These are phyloP conservation scores for Ranitomeya variabilis DNA, from an alignment of 2,113 vertebrate species.

Conservation along the genomic window DNA sequence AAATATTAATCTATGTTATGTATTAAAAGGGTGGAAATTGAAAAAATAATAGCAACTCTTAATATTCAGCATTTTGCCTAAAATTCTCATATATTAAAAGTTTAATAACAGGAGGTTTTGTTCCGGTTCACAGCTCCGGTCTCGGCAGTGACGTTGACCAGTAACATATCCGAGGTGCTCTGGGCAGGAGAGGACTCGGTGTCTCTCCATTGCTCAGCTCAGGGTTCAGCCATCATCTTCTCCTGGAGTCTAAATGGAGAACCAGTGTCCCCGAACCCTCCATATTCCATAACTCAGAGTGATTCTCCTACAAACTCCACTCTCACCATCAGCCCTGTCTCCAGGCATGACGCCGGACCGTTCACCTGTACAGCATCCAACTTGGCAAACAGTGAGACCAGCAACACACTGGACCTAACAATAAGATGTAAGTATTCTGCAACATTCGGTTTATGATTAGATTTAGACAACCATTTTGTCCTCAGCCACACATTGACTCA, in stretches of 20 bases:
- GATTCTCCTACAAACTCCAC: slow-evolving; percentile 19
- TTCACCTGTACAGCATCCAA: slow-evolving; percentile 22
- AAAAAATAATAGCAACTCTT: too few relatives aligned
- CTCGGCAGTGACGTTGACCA: slow-evolving; percentile 6
- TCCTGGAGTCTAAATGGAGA: slow-evolving; percentile 27
- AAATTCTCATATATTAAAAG: not conserved
- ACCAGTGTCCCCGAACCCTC: not conserved
- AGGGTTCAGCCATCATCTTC: slow-evolving; percentile 2
- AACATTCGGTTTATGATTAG: not conserved
- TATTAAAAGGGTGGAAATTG: too few relatives aligned
- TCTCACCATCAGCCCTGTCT: slow-evolving; percentile 27
- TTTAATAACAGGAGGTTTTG: not conserved
- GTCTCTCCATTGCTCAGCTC: not conserved
- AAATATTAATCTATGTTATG: too few relatives aligned
- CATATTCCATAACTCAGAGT: not conserved
- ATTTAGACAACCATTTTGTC: too few relatives aligned
- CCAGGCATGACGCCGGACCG: not conserved
- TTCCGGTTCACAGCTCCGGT: slow-evolving; percentile 22
- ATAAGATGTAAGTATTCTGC: slow-evolving; percentile 22
- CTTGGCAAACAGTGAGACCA: not conserved
- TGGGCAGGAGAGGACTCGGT: slow-evolving; percentile 18
- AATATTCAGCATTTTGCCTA: too few relatives aligned
- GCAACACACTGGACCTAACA: not conserved
- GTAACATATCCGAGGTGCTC: not conserved
- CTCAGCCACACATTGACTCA: too few relatives aligned